These are phyloP conservation scores for Endotricha flammealis DNA, from an alignment of 2,888 invertebrate species.

Conservation along the genomic window DNA sequence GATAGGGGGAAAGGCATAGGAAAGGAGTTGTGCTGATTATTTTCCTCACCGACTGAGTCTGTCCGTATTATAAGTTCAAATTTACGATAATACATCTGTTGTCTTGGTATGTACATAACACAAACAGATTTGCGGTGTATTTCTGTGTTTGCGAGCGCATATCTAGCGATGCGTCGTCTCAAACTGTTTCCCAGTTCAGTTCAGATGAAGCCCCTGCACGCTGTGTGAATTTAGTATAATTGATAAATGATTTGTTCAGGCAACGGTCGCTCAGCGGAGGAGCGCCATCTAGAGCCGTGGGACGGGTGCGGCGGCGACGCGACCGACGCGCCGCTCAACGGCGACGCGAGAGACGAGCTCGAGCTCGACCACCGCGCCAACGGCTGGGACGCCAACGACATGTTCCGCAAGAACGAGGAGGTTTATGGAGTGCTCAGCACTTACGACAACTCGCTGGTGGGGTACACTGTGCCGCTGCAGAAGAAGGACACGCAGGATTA, in stretches of 20 bases:
- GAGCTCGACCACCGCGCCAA: constrained; percentile 87
- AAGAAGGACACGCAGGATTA: constrained; percentile 92
- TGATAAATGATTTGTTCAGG: constrained; percentile 35
- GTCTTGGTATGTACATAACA: no score
- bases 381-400: constrained; percentile 98
- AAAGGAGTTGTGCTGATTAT: no score
- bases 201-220: no score
- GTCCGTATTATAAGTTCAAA: no score
- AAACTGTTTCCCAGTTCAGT: no score
- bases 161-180: no score
- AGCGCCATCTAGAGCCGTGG: constrained; percentile 95
- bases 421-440: constrained; percentile 95
- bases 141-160: no score
- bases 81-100: neutral
- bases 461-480: constrained; percentile 93
- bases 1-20: no score
- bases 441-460: constrained; percentile 93
- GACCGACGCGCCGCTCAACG: constrained; percentile 74
- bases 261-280: constrained; percentile 71
- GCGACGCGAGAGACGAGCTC: constrained; percentile 81
- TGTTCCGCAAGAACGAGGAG: constrained; percentile 95
- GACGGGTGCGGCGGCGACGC: constrained; percentile 80
- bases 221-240: no score
- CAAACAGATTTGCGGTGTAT: no score
- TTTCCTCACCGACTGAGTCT: no score